Evolutionary conservation across 2,113 vertebrate genomes (phyloP), one percentile per base, ranked within the genome.

Genomic region (Halcyon senegalensis): DNA sequence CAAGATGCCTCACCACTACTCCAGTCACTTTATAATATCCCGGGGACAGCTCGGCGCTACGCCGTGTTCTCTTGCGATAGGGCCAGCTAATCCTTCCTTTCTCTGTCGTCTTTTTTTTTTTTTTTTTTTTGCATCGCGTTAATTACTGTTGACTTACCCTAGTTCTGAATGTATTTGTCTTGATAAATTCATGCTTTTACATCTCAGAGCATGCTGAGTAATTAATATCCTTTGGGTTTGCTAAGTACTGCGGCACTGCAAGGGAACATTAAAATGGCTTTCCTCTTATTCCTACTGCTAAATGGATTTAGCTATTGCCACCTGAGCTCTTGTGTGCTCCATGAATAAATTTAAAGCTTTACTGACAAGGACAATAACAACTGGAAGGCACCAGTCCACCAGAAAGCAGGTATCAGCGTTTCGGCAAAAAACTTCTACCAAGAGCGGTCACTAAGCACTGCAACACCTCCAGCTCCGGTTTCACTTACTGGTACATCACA

Each of bases 221-320:
- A 98, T 97, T 97, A 98, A 97, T 96, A 97, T 96, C 96, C 96
- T 97, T 96, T 97, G 97, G 93, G 96, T 93, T 95, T 82, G 90
- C 96, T 96, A 97, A 96, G 94, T 86, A 74, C 91, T 92, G 95
- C 88, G 87, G 92, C 91, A 84, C 84, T 80, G 93, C 63, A 66
- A 97, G 91, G 81, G 84, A 97, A 97, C 88, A 88, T 91, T 96
- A 93, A 98, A 97, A 98, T 94, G 95, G 94, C 94, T 97, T 97
- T 91, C 94, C 90, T 97, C 93, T 95, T 95, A 94, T 83, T 98
- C 96, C 96, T 96, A 97, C 94, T 89, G 95, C 97, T 98, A 97
- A 98, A 97, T 95, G 93, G 97, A 97, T 97, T 97, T 97, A 90
- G 91, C 97, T 92, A 53, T 75, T 87, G 95, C 97, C 97, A 98